Evolutionary conservation across 2,888 invertebrate genomes (phyloP).

Genomic region (Conchocele bisecta): DNA sequence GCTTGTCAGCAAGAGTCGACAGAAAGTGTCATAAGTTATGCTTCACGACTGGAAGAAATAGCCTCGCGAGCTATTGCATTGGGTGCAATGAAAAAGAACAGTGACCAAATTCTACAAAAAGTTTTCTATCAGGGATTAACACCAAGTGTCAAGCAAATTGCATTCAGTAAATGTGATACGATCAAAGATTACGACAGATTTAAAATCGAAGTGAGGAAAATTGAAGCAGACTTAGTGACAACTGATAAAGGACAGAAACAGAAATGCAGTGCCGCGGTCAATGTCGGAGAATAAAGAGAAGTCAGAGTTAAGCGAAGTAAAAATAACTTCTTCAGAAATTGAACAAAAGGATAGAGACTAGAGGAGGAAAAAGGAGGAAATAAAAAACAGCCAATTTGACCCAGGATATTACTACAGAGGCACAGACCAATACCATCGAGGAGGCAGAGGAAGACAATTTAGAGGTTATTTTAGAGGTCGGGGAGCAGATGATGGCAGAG

Average conservation of each 20-base stretch:
- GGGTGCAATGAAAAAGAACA: not conserved
- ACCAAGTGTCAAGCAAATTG: constrained; percentile 7
- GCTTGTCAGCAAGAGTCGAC: not conserved
- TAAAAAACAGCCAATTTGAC: too few species aligned
- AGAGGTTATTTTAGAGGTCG: too few species aligned
- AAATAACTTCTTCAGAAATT: constrained; percentile 6
- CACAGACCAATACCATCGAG: too few species aligned
- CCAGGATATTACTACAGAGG: too few species aligned
- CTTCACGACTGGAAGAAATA: constrained; percentile 8
- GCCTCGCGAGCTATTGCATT: constrained; percentile 15
- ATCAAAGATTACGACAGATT: constrained; percentile 21
- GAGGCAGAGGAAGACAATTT: not conserved
- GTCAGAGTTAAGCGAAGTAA: constrained; percentile 29
- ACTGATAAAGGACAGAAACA: not conserved
- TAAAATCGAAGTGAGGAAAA: constrained; percentile 20
- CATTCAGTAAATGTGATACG: constrained; percentile 21
- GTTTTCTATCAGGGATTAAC: constrained; percentile 20
- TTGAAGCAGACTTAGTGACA: not conserved
- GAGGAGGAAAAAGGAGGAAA: not conserved
- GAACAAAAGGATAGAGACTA: constrained; percentile 13
- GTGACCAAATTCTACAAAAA: not conserved
- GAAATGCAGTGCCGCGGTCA: not conserved
- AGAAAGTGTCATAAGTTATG: not conserved
- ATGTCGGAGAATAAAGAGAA: not conserved
- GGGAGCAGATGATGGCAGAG: too few species aligned